Percentiles rank a stretch among this genome's conserved stretches.
Evolutionary conservation across 2,113 vertebrate genomes (phyloP).

Genomic region (Leptocoma aspasia): DNA sequence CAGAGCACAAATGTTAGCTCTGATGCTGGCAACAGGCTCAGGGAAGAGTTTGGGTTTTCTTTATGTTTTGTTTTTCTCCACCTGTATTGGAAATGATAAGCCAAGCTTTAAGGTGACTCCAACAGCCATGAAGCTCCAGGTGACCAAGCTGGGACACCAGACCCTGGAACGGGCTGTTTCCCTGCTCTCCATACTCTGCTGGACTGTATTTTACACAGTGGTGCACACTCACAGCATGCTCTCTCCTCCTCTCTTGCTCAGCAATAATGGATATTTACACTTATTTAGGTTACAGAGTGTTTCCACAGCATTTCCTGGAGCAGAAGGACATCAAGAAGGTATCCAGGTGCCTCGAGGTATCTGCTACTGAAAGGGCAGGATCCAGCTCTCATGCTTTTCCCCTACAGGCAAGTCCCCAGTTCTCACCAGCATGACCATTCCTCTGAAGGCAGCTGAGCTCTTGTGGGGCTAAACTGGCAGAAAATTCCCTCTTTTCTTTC

Average conservation of each 20-base stretch:
- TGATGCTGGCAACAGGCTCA: not conserved
- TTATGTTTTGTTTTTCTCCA: not conserved
- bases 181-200: not conserved
- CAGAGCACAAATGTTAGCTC: not conserved
- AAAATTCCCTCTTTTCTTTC: not conserved
- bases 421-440: not conserved
- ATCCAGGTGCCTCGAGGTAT: not conserved
- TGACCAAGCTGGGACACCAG: not conserved
- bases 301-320: not conserved
- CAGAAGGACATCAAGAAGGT: not conserved
- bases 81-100: not conserved
- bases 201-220: rapidly evolving
- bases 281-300: not conserved
- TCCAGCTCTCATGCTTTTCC: not conserved
- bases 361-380: not conserved
- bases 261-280: not conserved
- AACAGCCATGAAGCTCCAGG: not conserved
- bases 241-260: not conserved
- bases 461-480: not conserved
- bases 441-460: not conserved
- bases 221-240: not conserved
- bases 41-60: not conserved
- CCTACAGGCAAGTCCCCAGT: rapidly evolving
- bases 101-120: not conserved
- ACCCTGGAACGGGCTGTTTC: too few species aligned